Conservation (phyloP, 2,113 vertebrate species). For the Heptranchias perlo region DNA sequence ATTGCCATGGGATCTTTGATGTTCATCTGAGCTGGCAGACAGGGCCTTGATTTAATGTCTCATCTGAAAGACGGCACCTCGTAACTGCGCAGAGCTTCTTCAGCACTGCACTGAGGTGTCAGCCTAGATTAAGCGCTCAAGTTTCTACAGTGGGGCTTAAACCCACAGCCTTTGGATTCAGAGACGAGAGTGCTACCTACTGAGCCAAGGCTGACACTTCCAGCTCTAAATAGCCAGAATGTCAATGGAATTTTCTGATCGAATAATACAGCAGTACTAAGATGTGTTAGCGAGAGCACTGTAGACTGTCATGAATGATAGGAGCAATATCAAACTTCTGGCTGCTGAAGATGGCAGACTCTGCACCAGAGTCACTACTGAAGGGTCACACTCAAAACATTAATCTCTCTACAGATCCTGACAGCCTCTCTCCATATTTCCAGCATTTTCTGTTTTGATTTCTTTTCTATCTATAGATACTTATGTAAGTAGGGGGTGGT, state of each 20-base stretch:
- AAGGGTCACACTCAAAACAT: background rate
- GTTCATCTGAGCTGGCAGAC: too few relatives aligned
- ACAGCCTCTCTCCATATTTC: background rate
- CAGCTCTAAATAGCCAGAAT: background rate
- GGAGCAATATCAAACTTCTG: too few relatives aligned
- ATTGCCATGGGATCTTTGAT: too few relatives aligned
- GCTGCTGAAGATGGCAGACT: background rate
- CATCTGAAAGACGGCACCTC: too few relatives aligned
- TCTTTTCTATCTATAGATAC: background rate
- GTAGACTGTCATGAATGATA: background rate
- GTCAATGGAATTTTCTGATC: background rate
- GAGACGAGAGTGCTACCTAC: background rate
- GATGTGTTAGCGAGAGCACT: background rate
- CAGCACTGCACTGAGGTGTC: too few relatives aligned
- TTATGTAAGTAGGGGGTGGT: too few relatives aligned
- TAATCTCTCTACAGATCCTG: background rate
- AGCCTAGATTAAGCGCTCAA: too few relatives aligned
- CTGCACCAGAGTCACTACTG: background rate
- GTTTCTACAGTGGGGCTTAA: too few relatives aligned
- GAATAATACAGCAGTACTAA: background rate
- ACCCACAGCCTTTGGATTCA: background rate
- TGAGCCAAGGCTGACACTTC: background rate
- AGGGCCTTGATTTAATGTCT: too few relatives aligned
- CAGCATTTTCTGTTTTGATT: background rate
- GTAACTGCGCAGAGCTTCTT: too few relatives aligned